Percentiles rank a stretch among this genome's conserved stretches.
phyloP scores from a whole-genome alignment of 2,888 invertebrate genomes.

The Leptura quadrifasciata region DNA sequence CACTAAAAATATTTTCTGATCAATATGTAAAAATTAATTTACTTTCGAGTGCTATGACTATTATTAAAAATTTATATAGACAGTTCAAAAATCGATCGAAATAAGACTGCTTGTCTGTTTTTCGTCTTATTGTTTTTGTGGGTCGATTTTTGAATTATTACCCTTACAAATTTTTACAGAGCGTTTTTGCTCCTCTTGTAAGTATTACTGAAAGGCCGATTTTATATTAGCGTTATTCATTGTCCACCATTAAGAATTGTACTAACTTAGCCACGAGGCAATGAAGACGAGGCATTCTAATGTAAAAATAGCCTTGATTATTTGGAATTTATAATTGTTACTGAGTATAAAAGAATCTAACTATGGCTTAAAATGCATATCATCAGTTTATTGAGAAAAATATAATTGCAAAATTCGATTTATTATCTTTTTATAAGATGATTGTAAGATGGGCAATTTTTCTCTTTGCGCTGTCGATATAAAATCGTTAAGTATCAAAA shows the following conservation, averaged over 20 bases:
- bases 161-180: conserved; percentile 19
- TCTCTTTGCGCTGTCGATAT: conserved; percentile 35
- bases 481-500: conserved; percentile 16
- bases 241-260: neutral
- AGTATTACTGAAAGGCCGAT: conserved; percentile 26
- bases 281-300: neutral
- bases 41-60: neutral
- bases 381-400: conserved; percentile 39
- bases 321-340: conserved; percentile 26
- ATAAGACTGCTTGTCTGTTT: conserved; percentile 66
- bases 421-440: conserved; percentile 1
- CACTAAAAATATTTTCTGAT: conserved; percentile 17
- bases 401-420: conserved; percentile 9
- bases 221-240: neutral
- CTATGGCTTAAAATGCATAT: conserved; percentile 36
- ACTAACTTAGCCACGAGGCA: no score
- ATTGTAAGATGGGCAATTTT: neutral
- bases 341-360: conserved; percentile 15
- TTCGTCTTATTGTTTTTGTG: conserved; percentile 72
- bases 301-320: neutral
- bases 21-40: conserved; percentile 22
- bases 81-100: conserved; percentile 69
- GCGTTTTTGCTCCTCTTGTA: conserved; percentile 20
- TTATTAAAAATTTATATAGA: conserved; percentile 15
- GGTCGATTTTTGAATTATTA: conserved; percentile 70